Conservation (phyloP, 2,797 vertebrate genomes). For the Monodelphis domestica region DNA sequence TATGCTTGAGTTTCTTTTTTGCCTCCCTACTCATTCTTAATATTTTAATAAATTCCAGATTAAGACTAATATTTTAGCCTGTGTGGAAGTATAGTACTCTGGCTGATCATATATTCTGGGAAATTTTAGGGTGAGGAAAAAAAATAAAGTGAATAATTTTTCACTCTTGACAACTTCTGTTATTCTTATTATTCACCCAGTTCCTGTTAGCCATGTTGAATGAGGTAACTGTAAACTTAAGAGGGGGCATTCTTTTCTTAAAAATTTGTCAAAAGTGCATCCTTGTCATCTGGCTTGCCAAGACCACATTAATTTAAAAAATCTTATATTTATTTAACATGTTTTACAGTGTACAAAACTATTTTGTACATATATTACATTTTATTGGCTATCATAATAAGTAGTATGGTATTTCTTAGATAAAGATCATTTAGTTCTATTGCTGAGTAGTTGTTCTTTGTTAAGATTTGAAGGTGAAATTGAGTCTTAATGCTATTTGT, state of each 20-base stretch:
- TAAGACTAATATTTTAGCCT: constrained; percentile 53
- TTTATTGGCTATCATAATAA: neutral
- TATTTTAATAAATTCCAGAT: constrained; percentile 56
- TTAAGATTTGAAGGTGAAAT: constrained; percentile 40
- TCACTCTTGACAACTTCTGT: neutral
- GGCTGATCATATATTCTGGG: constrained; percentile 36
- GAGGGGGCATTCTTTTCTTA: constrained; percentile 55
- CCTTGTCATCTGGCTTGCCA: constrained; percentile 53
- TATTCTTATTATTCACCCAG: constrained; percentile 48
- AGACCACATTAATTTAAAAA: constrained; percentile 49
- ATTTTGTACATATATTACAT: neutral
- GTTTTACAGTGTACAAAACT: neutral
- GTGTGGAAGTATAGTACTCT: constrained; percentile 14
- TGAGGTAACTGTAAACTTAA: constrained; percentile 48
- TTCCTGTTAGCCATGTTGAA: constrained; percentile 60
- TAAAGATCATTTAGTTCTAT: neutral
- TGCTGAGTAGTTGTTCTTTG: constrained; percentile 51
- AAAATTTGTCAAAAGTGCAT: constrained; percentile 56
- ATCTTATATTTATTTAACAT: constrained; percentile 32
- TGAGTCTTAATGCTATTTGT: constrained; percentile 3
- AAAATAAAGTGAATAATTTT: constrained; percentile 68
- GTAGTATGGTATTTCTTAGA: constrained; percentile 26
- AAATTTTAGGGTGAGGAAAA: constrained; percentile 34
- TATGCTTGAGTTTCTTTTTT: constrained; percentile 7
- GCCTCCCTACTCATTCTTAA: constrained; percentile 33